Evolutionary conservation across 2,113 vertebrate species (phyloP).

Genomic region (Vanacampus margaritifer): DNA sequence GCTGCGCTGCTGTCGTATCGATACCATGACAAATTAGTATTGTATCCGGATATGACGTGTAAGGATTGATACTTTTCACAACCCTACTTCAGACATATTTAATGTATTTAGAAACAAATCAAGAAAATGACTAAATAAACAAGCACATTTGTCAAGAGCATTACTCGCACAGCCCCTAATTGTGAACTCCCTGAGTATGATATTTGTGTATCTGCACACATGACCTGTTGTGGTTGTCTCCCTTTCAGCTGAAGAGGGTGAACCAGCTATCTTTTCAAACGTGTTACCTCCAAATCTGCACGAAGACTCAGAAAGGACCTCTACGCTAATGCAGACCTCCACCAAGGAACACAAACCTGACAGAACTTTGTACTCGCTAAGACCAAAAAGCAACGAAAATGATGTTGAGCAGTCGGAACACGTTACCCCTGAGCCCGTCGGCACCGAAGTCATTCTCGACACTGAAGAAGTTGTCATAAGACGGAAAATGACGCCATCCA

Average conservation of each 20-base stretch:
- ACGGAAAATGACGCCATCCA: constrained; percentile 37
- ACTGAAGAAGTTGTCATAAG: constrained; percentile 67
- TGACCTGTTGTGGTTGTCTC: constrained; percentile 28
- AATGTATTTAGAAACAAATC: no score
- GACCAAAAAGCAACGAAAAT: neutral
- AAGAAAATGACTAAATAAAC: no score
- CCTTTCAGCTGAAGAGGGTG: constrained; percentile 76
- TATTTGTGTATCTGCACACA: no score
- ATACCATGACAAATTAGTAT: no score
- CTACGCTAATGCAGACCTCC: neutral
- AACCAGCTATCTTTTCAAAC: neutral
- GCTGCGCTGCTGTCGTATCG: no score
- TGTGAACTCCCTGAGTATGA: neutral
- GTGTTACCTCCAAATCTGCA: neutral
- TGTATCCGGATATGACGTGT: no score
- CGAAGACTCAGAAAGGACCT: neutral
- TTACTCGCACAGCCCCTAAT: neutral
- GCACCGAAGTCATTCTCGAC: constrained; percentile 72
- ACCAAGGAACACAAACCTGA: neutral
- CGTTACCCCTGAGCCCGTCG: constrained; percentile 40
- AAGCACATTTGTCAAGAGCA: no score
- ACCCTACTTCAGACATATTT: no score
- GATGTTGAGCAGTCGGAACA: neutral
- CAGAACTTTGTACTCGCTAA: constrained; percentile 3
- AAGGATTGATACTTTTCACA: no score